These are phyloP conservation scores for Drosophila lacicola DNA, from an alignment of 2,888 invertebrate genomes.

Conservation along the genomic window DNA sequence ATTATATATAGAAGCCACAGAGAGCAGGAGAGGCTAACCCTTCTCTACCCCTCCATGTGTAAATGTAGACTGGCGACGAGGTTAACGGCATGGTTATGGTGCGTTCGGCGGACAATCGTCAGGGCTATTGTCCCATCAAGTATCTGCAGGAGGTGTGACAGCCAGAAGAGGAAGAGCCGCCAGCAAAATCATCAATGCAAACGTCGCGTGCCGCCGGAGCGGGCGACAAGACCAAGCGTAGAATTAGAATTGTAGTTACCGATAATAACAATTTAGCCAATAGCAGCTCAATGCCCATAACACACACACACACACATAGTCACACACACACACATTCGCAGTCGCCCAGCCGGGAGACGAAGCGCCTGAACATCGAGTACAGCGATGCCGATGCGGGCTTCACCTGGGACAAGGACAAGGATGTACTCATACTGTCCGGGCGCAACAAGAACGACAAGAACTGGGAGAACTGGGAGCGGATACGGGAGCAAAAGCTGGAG, in stretches of 20 bases:
- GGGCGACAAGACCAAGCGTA: constrained; percentile 84
- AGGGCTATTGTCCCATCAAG: constrained; percentile 96
- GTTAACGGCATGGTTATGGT: constrained; percentile 97
- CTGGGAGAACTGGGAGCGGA: constrained; percentile 85
- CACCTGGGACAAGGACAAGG: constrained; percentile 67
- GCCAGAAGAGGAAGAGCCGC: constrained; percentile 86
- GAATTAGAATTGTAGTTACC: constrained; percentile 84
- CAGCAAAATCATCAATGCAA: constrained; percentile 81
- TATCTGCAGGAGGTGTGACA: constrained; percentile 98
- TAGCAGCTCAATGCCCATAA: constrained; percentile 52
- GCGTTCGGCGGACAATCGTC: constrained; percentile 95
- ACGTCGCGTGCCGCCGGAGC: constrained; percentile 72
- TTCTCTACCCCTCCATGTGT: background rate
- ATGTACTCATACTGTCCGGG: constrained; percentile 68
- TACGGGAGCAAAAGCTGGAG: constrained; percentile 85
- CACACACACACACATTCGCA: constrained; percentile 11
- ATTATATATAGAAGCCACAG: too few species aligned
- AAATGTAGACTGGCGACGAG: constrained; percentile 91
- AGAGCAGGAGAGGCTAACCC: too few species aligned
- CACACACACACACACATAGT: constrained; percentile 19
- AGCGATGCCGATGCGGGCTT: constrained; percentile 58
- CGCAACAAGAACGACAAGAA: constrained; percentile 84
- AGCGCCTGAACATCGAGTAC: constrained; percentile 77
- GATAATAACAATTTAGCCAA: constrained; percentile 78
- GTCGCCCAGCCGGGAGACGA: constrained; percentile 60